Conservation (phyloP, 2,113 vertebrate genomes). For the Hydrolagus affinis region DNA sequence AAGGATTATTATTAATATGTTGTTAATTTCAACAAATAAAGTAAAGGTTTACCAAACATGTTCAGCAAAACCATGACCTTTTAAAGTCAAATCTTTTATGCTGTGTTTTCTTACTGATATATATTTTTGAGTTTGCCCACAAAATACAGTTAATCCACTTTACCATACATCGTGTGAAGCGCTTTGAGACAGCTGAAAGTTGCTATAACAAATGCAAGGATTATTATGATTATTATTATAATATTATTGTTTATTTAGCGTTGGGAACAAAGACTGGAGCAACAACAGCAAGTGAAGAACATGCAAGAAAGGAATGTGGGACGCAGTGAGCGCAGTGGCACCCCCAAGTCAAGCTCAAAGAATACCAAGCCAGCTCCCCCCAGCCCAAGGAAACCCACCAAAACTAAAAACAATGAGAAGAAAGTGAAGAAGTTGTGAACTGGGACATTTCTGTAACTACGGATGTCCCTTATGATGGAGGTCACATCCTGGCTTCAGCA, state of each 20-base stretch:
- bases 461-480: slow-evolving; percentile 34
- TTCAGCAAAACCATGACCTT: too few species aligned
- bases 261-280: slow-evolving; percentile 64
- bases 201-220: too few species aligned
- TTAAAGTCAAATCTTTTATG: too few species aligned
- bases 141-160: too few species aligned
- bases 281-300: slow-evolving; percentile 50
- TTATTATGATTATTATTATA: too few species aligned
- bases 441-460: slow-evolving; percentile 31
- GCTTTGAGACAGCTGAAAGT: too few species aligned
- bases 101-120: too few species aligned
- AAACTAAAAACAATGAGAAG: slow-evolving; percentile 51
- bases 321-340: slow-evolving; percentile 50
- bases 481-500: slow-evolving; percentile 33
- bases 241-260: slow-evolving; percentile 47
- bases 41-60: too few species aligned
- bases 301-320: slow-evolving; percentile 50
- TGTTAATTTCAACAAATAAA: too few species aligned
- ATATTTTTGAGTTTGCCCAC: too few species aligned
- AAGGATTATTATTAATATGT: too few species aligned
- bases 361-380: slow-evolving; percentile 38
- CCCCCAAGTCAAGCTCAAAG: slow-evolving; percentile 48
- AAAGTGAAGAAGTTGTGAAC: slow-evolving; percentile 49
- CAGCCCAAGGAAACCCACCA: slow-evolving; percentile 52
- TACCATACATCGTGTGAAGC: too few species aligned